Conservation (phyloP, 64 coral and sea anemone species). For the Catalaphyllia jardinei region DNA sequence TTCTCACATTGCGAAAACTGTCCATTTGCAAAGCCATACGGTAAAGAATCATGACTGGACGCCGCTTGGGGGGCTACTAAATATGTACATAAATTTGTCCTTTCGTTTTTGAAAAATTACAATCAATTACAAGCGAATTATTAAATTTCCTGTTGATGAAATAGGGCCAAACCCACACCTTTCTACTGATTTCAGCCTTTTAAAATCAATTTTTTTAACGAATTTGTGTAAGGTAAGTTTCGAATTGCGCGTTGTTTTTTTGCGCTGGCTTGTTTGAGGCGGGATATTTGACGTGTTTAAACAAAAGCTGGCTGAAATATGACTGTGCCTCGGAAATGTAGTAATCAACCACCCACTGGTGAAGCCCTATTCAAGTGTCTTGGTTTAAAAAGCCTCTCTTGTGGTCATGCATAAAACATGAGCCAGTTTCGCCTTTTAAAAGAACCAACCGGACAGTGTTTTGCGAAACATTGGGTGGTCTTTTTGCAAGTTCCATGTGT, state of each 20-base stretch:
- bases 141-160: constrained; percentile 49
- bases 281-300: neutral
- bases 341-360: constrained; percentile 32
- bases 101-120: constrained; percentile 37
- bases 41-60: neutral
- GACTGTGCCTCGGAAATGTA: constrained; percentile 33
- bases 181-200: constrained; percentile 28
- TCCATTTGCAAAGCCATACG: constrained; percentile 32
- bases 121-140: constrained; percentile 43
- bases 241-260: constrained; percentile 30
- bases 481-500: constrained; percentile 38
- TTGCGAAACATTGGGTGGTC: constrained; percentile 49
- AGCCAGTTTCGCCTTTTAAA: constrained; percentile 41
- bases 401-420: constrained; percentile 49
- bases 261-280: neutral
- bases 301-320: constrained; percentile 40
- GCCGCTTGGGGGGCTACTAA: constrained; percentile 19
- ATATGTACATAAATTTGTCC: constrained; percentile 50
- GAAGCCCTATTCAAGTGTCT: constrained; percentile 2
- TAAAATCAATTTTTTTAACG: neutral
- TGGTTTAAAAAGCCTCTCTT: constrained; percentile 52
- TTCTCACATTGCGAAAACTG: neutral
- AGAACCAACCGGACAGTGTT: constrained; percentile 31
- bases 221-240: neutral
- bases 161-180: constrained; percentile 21